Base-by-base conservation (phyloP, 2,113 vertebrate species). In the Tupaia chinensis region DNA sequence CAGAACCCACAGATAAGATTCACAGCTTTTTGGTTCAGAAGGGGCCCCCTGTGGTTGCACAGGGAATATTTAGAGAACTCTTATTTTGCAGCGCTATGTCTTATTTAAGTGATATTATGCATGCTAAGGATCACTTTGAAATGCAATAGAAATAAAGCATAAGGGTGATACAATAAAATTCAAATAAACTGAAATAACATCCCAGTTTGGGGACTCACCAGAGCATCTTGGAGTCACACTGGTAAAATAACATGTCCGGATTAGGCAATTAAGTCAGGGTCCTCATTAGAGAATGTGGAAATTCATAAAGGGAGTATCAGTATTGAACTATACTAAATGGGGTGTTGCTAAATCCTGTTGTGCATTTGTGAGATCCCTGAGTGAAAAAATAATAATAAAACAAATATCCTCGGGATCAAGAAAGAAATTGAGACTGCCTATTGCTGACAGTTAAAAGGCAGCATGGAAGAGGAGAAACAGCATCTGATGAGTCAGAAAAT, bases 151-250 rank as follows among this genome's bases (percentile, higher is more conserved):
- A 96, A 91, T 95, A 96, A 97, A 95, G 60, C 89, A 73, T 92
- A 96, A 93, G 96, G 80, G 86, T 63, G 74, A 87, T 68, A 94
- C n/a, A 91, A 91, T 96, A 91, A 95, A 96, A 96, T 87, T 78
- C 89, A 95, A 96, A 97, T 97, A 92, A 96, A 80, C 87, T 79
- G 81, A 77, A 95, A 65, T 87, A 79, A 80, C 84, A 77, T 29
- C 66, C 85, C 79, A 53, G 65, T 90, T 78, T 88, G 0, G 76
- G 83, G 94, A 88, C 61, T 93, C 73, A 92, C 61, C 61, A 66
- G 44, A 76, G 60, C 54, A 65, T 96, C 74, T 86, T 92, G 85
- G 87, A 97, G 17, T 79, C 96, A 83, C 89, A 32, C 69, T 88
- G 93, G 77, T 96, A 83, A 95, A 95, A 96, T 94, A 68, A 84